Percentiles rank a stretch among this genome's conserved stretches.
These are phyloP conservation scores for Heliconius himera DNA, from an alignment of 1,140 invertebrate species.

Conservation along the genomic window DNA sequence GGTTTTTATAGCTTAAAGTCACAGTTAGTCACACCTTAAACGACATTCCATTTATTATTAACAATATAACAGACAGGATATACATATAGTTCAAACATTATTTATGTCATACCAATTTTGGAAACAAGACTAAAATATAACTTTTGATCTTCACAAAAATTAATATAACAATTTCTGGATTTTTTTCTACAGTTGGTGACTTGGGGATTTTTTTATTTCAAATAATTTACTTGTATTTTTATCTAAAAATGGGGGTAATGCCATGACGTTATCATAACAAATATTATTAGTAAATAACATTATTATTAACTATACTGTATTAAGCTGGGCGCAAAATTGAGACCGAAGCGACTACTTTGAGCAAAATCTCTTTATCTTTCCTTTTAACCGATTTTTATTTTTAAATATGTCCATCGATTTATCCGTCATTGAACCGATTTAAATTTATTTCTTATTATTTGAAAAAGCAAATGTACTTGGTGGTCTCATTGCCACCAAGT, in stretches of 20 bases:
- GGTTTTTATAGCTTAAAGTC: neutral
- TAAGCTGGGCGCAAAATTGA: too few relatives aligned
- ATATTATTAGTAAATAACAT: too few relatives aligned
- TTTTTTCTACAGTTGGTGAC: neutral
- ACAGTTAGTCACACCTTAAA: slow-evolving; percentile 1
- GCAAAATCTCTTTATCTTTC: too few relatives aligned
- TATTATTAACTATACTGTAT: too few relatives aligned
- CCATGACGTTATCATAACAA: neutral
- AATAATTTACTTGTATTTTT: neutral
- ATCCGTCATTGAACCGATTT: too few relatives aligned
- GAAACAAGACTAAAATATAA: slow-evolving; percentile 18
- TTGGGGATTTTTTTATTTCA: neutral
- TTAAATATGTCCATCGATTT: too few relatives aligned
- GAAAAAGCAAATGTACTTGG: too few relatives aligned
- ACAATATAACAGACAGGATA: neutral
- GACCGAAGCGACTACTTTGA: too few relatives aligned
- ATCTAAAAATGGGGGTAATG: neutral
- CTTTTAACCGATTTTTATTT: too few relatives aligned
- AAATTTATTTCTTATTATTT: too few relatives aligned
- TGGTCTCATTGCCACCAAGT: too few relatives aligned
- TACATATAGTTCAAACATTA: slow-evolving; percentile 16
- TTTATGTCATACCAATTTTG: slow-evolving; percentile 22
- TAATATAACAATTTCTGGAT: neutral
- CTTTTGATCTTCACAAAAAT: neutral
- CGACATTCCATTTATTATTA: slow-evolving; percentile 11